phyloP scores from a whole-genome alignment of 1,140 invertebrate species.

The Diorhabda elongata region DNA sequence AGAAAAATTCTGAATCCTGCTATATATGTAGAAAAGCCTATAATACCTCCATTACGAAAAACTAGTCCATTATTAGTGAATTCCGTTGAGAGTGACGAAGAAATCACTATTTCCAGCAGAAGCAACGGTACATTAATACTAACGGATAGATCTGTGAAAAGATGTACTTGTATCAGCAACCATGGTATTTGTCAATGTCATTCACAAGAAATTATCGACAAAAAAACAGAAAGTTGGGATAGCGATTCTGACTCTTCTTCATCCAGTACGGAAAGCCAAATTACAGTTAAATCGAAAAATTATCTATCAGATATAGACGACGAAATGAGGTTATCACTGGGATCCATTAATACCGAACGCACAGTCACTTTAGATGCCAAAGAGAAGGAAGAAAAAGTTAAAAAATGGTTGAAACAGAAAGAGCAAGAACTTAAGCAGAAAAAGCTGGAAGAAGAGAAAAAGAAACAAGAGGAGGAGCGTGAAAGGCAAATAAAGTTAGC shows the following conservation, averaged over 20 bases:
- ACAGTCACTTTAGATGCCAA: slow-evolving; percentile 19
- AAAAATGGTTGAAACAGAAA: slow-evolving; percentile 39
- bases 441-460: slow-evolving; percentile 26
- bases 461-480: slow-evolving; percentile 27
- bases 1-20: slow-evolving; percentile 40
- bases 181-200: slow-evolving; percentile 25
- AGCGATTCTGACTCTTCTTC: slow-evolving; percentile 1
- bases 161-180: slow-evolving; percentile 8
- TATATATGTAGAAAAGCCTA: slow-evolving; percentile 38
- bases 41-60: slow-evolving; percentile 26
- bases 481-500: slow-evolving; percentile 30
- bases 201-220: slow-evolving; percentile 19
- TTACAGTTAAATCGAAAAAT: slow-evolving; percentile 21
- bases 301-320: slow-evolving; percentile 4
- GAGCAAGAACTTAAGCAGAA: slow-evolving; percentile 30
- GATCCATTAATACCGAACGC: slow-evolving; percentile 26
- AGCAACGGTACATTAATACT: background rate
- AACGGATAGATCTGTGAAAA: slow-evolving; percentile 9
- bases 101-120: background rate
- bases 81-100: slow-evolving; percentile 4
- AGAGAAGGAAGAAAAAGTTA: slow-evolving; percentile 30
- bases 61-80: slow-evolving; percentile 18
- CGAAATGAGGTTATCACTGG: slow-evolving; percentile 33
- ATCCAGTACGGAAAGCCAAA: slow-evolving; percentile 22
- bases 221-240: slow-evolving; percentile 19